A percentile compares a stretch with the other conserved stretches of the same genome.
Conservation (phyloP, 2,888 invertebrate species). For the Nephrotoma guestfalica region DNA sequence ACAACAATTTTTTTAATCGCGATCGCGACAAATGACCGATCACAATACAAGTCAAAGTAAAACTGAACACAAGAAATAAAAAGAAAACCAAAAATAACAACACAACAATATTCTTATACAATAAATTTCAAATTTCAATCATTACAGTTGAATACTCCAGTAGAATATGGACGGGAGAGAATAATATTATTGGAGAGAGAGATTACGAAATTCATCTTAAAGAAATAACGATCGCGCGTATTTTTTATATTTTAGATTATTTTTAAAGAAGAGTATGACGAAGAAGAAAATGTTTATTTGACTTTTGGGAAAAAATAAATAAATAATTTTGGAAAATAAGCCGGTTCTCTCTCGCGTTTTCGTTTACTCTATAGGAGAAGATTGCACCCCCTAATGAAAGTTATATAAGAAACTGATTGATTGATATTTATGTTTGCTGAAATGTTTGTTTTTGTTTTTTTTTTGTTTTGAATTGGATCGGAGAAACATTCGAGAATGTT, state of each 20-base stretch:
- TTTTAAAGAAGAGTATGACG: neutral
- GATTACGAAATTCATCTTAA: neutral
- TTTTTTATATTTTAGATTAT: neutral
- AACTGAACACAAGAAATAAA: neutral
- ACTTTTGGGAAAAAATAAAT: neutral
- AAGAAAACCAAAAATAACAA: neutral
- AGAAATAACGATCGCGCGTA: neutral
- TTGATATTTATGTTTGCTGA: neutral
- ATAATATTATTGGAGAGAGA: neutral
- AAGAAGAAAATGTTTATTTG: neutral
- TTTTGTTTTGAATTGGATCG: neutral
- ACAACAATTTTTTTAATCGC: neutral
- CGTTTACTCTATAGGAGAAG: neutral
- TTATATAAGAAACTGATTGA: neutral
- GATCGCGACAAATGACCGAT: neutral
- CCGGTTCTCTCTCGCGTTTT: neutral
- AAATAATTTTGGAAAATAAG: neutral
- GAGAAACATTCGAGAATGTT: neutral
- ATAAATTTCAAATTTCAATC: neutral
- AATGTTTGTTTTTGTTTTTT: neutral
- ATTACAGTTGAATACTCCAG: neutral
- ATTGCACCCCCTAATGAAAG: neutral
- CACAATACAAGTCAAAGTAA: neutral
- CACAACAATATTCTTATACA: neutral
- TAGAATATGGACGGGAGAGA: neutral